A percentile compares a stretch with the other conserved stretches of the same genome.
Conservation (phyloP, 2,113 vertebrate species). For the Microcebus lehilahytsara region DNA sequence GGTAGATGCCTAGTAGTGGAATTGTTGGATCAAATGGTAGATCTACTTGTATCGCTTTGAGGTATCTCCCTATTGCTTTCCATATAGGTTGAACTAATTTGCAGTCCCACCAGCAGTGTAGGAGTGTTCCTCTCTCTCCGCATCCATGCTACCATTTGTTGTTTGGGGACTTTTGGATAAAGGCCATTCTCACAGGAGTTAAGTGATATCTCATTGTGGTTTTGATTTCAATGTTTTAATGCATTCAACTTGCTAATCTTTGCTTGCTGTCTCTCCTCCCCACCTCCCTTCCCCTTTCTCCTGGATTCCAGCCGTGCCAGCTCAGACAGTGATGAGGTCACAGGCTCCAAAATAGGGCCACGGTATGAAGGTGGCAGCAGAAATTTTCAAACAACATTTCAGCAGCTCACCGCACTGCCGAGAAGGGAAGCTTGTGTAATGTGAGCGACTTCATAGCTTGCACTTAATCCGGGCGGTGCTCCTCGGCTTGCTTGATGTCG, state of each 20-base stretch:
- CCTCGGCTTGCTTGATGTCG: not conserved
- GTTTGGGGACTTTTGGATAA: too few species aligned
- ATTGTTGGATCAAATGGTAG: too few species aligned
- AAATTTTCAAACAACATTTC: slow-evolving; percentile 65
- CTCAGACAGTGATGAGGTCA: slow-evolving; percentile 79
- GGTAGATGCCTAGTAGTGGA: too few species aligned
- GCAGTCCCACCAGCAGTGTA: too few species aligned
- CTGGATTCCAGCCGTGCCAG: slow-evolving; percentile 75
- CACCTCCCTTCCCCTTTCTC: not conserved
- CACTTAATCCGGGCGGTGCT: not conserved
- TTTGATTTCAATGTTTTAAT: not conserved
- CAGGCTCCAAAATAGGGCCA: slow-evolving; percentile 79
- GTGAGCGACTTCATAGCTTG: not conserved
- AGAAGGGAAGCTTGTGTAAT: slow-evolving; percentile 8
- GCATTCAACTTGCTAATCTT: slow-evolving; percentile 62
- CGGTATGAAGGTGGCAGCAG: slow-evolving; percentile 72
- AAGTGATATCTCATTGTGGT: too few species aligned
- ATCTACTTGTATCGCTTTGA: too few species aligned
- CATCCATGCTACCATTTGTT: too few species aligned
- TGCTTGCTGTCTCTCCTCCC: slow-evolving; percentile 31
- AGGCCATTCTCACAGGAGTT: too few species aligned
- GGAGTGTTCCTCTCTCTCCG: too few species aligned
- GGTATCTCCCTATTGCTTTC: too few species aligned
- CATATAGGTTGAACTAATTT: too few species aligned
- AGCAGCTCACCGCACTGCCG: not conserved